A percentile compares a stretch with the other conserved stretches of the same genome.
Evolutionary conservation across 2,797 vertebrate genomes (phyloP).

Genomic region (Cyclura pinguis): DNA sequence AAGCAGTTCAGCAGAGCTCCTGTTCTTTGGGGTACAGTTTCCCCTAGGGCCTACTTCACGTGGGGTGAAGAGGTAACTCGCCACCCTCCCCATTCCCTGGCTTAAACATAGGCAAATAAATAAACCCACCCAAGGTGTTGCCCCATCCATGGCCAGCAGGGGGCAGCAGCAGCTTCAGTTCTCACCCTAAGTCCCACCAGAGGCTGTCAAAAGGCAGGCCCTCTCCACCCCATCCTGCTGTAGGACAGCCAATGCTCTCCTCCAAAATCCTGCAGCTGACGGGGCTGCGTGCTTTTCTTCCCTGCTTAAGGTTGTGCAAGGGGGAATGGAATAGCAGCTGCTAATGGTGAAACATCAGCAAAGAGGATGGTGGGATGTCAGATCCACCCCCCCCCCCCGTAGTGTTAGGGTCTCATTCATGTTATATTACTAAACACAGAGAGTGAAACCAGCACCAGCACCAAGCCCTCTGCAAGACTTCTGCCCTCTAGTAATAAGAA

Average conservation of each 20-base stretch:
- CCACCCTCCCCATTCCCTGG: slow-evolving; percentile 43
- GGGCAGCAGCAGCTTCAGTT: slow-evolving; percentile 17
- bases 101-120: slow-evolving; percentile 78
- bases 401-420: slow-evolving; percentile 50
- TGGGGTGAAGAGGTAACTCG: background rate
- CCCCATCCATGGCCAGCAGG: background rate
- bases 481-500: background rate
- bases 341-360: background rate
- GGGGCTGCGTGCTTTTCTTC: background rate
- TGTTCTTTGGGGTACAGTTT: background rate
- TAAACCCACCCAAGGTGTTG: slow-evolving; percentile 58
- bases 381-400: background rate
- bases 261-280: slow-evolving; percentile 43
- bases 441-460: background rate
- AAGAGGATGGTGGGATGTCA: background rate
- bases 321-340: background rate
- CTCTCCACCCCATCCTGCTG: background rate
- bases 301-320: background rate
- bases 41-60: slow-evolving; percentile 12
- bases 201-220: background rate
- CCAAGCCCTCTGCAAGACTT: background rate
- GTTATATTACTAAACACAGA: slow-evolving; percentile 44
- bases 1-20: slow-evolving; percentile 18
- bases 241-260: background rate
- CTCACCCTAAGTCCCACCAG: background rate